These are phyloP conservation scores for Teinopalpus imperialis DNA, from an alignment of 2,888 invertebrate genomes.

Conservation along the genomic window DNA sequence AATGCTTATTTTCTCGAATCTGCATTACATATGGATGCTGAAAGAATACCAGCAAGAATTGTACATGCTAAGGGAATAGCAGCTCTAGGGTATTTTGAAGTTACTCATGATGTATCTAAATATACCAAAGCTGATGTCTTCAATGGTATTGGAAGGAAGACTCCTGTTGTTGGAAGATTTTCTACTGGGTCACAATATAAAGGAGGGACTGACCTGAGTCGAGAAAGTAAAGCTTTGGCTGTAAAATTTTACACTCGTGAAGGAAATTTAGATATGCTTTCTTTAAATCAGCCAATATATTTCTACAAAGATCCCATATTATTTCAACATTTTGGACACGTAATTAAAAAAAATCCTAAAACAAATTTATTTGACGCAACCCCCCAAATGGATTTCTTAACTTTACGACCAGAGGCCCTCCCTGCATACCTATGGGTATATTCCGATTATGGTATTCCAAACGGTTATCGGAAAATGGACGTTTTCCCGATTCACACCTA, in stretches of 20 bases:
- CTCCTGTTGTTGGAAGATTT: conserved; percentile 87
- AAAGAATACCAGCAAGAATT: conserved; percentile 95
- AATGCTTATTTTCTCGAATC: conserved; percentile 39
- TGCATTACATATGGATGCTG: conserved; percentile 87
- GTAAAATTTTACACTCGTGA: conserved; percentile 95
- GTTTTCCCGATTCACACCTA: conserved; percentile 94
- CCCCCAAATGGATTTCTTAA: conserved; percentile 94
- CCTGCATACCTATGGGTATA: conserved; percentile 89
- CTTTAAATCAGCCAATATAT: conserved; percentile 92
- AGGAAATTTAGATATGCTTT: conserved; percentile 93
- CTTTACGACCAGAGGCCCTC: conserved; percentile 88
- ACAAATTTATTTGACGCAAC: conserved; percentile 91
- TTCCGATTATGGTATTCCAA: conserved; percentile 91
- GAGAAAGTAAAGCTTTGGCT: conserved; percentile 93
- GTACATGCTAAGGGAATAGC: conserved; percentile 96
- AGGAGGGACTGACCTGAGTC: conserved; percentile 91
- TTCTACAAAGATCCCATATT: conserved; percentile 91
- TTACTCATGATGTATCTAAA: conserved; percentile 89
- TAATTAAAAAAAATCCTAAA: conserved; percentile 94
- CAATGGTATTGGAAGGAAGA: conserved; percentile 87
- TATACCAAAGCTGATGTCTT: conserved; percentile 90
- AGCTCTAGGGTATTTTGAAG: conserved; percentile 92
- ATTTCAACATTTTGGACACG: conserved; percentile 93
- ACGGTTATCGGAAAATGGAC: conserved; percentile 93
- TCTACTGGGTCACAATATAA: conserved; percentile 90